Evolutionary conservation across 2,113 vertebrate species (phyloP).

Genomic region (Apodemus sylvaticus): DNA sequence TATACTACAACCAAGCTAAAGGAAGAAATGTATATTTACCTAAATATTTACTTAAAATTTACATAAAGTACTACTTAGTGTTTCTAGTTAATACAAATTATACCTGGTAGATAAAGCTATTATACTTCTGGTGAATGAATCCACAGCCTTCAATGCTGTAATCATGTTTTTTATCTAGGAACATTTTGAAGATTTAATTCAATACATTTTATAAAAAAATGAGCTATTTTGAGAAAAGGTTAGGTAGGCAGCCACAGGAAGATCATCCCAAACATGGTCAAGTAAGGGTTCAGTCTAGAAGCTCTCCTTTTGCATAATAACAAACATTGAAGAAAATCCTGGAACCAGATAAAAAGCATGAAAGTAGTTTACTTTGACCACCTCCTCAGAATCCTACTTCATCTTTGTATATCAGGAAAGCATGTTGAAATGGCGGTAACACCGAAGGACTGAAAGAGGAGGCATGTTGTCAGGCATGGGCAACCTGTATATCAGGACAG

Average conservation of each 20-base stretch:
- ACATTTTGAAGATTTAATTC: neutral
- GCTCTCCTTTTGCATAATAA: neutral
- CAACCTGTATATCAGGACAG: neutral
- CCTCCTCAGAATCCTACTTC: neutral
- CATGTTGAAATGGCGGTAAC: neutral
- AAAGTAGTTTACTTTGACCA: neutral
- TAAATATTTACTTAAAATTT: neutral
- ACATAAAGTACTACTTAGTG: neutral
- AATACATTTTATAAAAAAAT: neutral
- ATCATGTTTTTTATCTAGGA: neutral
- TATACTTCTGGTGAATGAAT: neutral
- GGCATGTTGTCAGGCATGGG: rapidly evolving
- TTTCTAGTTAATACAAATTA: neutral
- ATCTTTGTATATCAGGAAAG: neutral
- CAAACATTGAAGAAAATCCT: neutral
- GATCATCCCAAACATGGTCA: neutral
- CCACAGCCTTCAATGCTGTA: neutral
- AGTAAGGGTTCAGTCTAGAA: neutral
- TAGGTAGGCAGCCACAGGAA: neutral
- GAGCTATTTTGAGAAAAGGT: neutral
- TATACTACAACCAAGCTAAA: neutral
- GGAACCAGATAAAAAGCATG: neutral
- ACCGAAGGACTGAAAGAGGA: neutral
- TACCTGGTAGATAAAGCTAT: neutral
- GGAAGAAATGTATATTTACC: neutral